Base-by-base conservation (phyloP, 2,888 invertebrate species). In the Parnassius glacialis region DNA sequence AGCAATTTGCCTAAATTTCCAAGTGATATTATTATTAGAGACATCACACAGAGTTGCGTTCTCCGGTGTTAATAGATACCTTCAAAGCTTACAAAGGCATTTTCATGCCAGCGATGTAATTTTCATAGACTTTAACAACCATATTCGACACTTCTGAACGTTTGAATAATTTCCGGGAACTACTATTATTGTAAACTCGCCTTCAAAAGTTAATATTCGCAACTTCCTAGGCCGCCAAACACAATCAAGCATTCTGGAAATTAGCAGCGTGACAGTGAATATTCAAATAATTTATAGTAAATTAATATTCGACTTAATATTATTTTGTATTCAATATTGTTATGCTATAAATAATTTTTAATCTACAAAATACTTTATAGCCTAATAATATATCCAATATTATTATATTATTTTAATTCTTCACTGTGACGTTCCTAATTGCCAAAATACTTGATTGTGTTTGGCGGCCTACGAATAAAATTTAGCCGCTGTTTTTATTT, bases 61-160 rank as follows among this genome's bases (percentile, higher is more conserved):
- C 7, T 43, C 50, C 43, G 25, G 16, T 44, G 42, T 44, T 60
- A 55, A 50, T 60, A 60, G 16, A 48, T 42, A 54, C 11, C 43
- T 48, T 55, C 48, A 54, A 54, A 50, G 42, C 48, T 54, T 11
- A 54, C 54, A 55, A 47, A 60, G 25, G 48, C 25, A 60, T 55
- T 55, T 55, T 47, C 47, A 53, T 25, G 41, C n/a, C 44, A 42
- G n/a, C 45, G 34, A 60, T 44, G 42, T 61, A 61, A 57, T 57
- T 61, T 61, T 45, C 61, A 61, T 47, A 34, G 45, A 42, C 55
- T 61, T 57, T 57, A 61, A 47, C 43, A 56, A 50, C 44, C 42
- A 41, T 52, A 51, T 56, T 57, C 16, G 52, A 50, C 51, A 55
- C 44, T 55, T 51, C 20, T 42, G 34, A 55, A 55, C 25, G 51